These are phyloP conservation scores for Zygogramma bicolorata DNA, from an alignment of 2,888 invertebrate species.

Conservation along the genomic window DNA sequence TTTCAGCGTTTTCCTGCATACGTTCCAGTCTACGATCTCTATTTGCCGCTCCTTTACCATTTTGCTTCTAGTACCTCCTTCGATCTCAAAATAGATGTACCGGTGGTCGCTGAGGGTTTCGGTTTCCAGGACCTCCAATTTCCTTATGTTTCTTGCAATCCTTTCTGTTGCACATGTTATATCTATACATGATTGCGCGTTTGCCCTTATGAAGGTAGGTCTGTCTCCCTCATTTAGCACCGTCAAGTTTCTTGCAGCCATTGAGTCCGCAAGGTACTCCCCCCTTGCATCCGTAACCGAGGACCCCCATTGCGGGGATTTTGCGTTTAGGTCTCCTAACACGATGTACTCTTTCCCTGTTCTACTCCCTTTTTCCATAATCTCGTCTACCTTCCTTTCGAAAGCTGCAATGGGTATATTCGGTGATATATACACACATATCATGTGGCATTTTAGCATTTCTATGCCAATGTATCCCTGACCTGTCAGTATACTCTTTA, in stretches of 20 bases:
- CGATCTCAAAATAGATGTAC: neutral
- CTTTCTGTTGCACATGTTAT: neutral
- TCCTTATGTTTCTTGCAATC: neutral
- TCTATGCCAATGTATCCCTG: neutral
- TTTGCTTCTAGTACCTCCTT: neutral
- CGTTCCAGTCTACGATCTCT: too few species aligned
- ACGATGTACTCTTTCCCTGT: neutral
- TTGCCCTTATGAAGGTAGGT: slow-evolving; percentile 8
- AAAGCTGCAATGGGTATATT: neutral
- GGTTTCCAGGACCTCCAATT: neutral
- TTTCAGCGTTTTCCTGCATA: too few species aligned
- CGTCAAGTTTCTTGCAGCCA: neutral
- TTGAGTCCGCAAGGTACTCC: neutral
- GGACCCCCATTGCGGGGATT: slow-evolving; percentile 3
- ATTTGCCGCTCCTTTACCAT: neutral
- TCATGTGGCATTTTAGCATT: neutral
- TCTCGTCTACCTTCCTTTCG: neutral
- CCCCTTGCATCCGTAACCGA: slow-evolving; percentile 3
- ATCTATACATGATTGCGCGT: slow-evolving; percentile 3
- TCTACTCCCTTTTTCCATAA: neutral
- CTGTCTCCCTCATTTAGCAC: neutral
- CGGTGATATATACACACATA: neutral
- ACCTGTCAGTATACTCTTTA: neutral
- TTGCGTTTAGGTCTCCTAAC: neutral
- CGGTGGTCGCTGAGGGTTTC: slow-evolving; percentile 3